Base-by-base conservation (phyloP, 1,140 invertebrate species). In the Parasteatoda tepidariorum region DNA sequence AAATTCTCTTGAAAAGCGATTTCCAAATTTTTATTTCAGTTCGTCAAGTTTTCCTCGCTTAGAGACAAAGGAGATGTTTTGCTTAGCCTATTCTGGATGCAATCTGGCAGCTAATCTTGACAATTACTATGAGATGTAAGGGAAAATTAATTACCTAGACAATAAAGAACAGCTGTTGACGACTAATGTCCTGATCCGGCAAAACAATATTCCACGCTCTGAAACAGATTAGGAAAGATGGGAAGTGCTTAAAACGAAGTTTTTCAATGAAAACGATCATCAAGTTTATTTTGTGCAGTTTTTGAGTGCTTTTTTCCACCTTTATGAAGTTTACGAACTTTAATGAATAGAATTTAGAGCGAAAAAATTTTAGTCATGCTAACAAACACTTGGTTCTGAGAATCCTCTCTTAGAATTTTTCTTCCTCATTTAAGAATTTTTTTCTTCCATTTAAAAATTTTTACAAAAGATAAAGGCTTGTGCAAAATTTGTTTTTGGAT, bases 131-230 rank as follows among this genome's bases (percentile, higher is more conserved):
- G 57, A 62, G 73, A 73, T 73, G 70, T 62, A 28, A 48, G 26
- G 59, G 38, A 26, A 76, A 76, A 76, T 64, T 76, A 76, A 76
- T 76, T 76, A 76, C 74, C 38, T 76, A 24, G 24, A 66, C 74
- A 76, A 76, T 76, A 76, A 76, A 76, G 59, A 64, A 76, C 74
- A 76, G 61, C 59, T 76, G 74, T 76, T 31, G 73, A 30, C 22
- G 73, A 38, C 73, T 75, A 48, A 75, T 55, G 73, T 75, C 73
- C 57, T 28, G 73, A 24, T 33, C 26, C 22, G 34, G 34, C 28
- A 76, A 64, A 76, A 66, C 38, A 76, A 76, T 48, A 48, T 76
- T 30, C 26, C 59, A 34, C 28, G 30, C 31, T 28, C 6, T 31
- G 28, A 76, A 76, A 61, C 48, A 64, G 73, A 76, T 64, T 76